These are phyloP conservation scores for Sceliomorpha sp. DNA, from an alignment of 2,888 invertebrate species.

Conservation along the genomic window DNA sequence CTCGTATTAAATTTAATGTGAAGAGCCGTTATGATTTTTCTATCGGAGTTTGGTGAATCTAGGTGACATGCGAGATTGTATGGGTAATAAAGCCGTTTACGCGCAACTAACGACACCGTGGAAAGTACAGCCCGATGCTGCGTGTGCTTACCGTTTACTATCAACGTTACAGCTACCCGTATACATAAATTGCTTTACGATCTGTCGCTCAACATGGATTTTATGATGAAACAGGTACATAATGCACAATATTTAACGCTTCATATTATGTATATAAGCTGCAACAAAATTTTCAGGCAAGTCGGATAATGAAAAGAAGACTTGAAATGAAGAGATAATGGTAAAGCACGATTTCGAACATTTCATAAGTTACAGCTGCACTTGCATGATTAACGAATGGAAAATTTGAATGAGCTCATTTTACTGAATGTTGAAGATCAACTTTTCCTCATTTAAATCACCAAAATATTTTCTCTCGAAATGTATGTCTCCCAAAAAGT, in stretches of 20 bases:
- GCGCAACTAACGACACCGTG: constrained; percentile 71
- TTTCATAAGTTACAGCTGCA: too few relatives aligned
- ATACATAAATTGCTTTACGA: constrained; percentile 79
- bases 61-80: constrained; percentile 70
- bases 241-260: constrained; percentile 42
- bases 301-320: constrained; percentile 12
- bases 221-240: constrained; percentile 72
- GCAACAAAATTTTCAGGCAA: constrained; percentile 26
- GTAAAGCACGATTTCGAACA: too few relatives aligned
- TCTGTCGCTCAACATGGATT: constrained; percentile 79
- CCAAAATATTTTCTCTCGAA: too few relatives aligned
- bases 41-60: constrained; percentile 74
- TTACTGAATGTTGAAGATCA: too few relatives aligned
- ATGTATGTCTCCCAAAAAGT: too few relatives aligned
- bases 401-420: too few relatives aligned
- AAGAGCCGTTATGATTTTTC: constrained; percentile 73
- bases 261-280: constrained; percentile 27
- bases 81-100: constrained; percentile 77
- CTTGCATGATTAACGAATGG: too few relatives aligned
- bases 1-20: constrained; percentile 11
- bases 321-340: too few relatives aligned
- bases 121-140: constrained; percentile 50
- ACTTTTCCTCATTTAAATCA: too few relatives aligned
- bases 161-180: constrained; percentile 75
- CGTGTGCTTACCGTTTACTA: constrained; percentile 74